A percentile compares a stretch with the other conserved stretches of the same genome.
Conservation (phyloP, 2,797 vertebrate genomes). For the Avahi laniger region DNA sequence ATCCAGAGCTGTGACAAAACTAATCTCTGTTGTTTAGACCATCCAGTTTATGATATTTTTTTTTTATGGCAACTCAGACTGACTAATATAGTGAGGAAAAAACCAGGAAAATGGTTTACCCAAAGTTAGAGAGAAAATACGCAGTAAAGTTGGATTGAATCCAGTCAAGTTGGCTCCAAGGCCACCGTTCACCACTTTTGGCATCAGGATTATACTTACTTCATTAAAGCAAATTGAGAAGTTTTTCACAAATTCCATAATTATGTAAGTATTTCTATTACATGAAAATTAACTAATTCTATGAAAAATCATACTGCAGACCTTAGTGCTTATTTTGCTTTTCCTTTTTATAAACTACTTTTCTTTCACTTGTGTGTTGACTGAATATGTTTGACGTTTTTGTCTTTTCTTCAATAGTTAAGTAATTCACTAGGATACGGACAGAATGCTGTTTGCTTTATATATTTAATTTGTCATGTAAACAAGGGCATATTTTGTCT, state of each 20-base stretch:
- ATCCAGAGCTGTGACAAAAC: not conserved
- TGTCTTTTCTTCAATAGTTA: not conserved
- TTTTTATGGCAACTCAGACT: not conserved
- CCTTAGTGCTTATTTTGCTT: not conserved
- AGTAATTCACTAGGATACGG: not conserved
- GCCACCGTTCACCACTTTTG: not conserved
- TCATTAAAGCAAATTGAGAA: not conserved
- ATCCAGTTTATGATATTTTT: not conserved
- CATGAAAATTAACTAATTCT: not conserved
- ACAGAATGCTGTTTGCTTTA: not conserved
- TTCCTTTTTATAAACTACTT: not conserved
- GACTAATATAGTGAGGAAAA: not conserved
- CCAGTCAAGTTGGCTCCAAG: not conserved
- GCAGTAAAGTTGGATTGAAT: not conserved
- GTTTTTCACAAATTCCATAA: not conserved
- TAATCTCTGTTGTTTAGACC: not conserved
- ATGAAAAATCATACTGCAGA: not conserved
- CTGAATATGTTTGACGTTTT: not conserved
- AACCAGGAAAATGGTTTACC: not conserved
- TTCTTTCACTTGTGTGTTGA: not conserved
- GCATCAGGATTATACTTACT: not conserved
- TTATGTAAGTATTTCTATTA: not conserved
- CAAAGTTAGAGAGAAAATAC: not conserved
- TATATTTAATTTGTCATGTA: not conserved
- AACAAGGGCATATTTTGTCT: not conserved